Evolutionary conservation across 35 echinoderm and acorn worm genomes (phyloP).

Genomic region (Nesometra sesokonis): DNA sequence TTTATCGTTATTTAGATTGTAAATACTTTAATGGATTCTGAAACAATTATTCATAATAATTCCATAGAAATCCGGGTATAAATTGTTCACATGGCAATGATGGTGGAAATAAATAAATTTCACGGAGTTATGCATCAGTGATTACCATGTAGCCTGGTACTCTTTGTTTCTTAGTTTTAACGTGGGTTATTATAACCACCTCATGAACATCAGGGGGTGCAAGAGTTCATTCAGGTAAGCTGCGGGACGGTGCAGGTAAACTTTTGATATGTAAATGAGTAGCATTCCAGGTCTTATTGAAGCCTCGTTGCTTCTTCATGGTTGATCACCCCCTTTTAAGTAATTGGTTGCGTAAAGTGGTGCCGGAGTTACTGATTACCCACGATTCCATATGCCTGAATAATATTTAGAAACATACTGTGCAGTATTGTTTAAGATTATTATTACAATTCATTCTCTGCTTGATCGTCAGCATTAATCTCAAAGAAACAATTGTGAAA

Average conservation of each 20-base stretch:
- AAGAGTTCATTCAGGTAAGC: background rate
- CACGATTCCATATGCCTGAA: background rate
- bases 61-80: background rate
- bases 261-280: background rate
- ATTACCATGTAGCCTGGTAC: background rate
- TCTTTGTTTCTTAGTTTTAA: background rate
- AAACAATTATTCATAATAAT: background rate
- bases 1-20: background rate
- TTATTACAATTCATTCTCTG: too few relatives aligned
- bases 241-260: background rate
- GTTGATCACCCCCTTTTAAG: background rate
- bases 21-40: background rate
- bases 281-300: background rate
- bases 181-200: background rate
- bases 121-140: background rate
- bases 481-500: too few relatives aligned
- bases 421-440: background rate
- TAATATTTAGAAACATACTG: background rate
- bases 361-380: background rate
- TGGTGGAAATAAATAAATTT: background rate
- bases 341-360: background rate
- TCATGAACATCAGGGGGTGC: background rate
- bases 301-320: background rate
- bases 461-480: too few relatives aligned
- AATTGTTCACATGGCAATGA: too few relatives aligned